Base-by-base conservation (phyloP, 2,888 invertebrate species). In the Trachelus troglodyta region DNA sequence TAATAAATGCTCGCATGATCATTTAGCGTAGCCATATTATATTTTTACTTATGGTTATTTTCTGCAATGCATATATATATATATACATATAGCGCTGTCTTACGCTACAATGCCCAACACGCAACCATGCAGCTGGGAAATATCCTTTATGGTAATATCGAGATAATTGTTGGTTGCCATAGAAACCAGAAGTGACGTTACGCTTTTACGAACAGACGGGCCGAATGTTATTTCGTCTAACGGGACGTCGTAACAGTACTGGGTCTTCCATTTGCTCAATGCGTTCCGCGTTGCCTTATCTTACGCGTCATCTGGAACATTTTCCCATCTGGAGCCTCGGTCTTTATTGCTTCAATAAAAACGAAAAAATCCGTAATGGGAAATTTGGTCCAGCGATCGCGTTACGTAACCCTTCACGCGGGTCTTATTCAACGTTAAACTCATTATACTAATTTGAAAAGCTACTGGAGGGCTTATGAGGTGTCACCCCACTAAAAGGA, bases 181-280 rank as follows among this genome's bases (percentile, higher is more conserved):
- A 1, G 71, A 34, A 31, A 30, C 71, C 71, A 34, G 31, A 31
- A 15, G 71, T 31, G 31, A 34, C 33, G 31, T 33, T 71, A 3
- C 15, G 31, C 71, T 12, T 23, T 56, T 56, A 23, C 71, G 71
- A 31, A 23, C 33, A 33, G 31, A 31, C 33, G 31, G 31, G 34
- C 71, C 33, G 71, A 71, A 71, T 23, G 71, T 71, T 71, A 71
- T 71, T 56, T 56, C 0, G 71, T 71, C 33, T 71, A 71, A 71
- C 71, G 71, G 71, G 31, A 71, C 12, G 34, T 15, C 31, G 3
- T 31, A 33, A 71, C 71, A 31, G 15, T 71, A 33, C 71, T 1
- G 15, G 4, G 6, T 31, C 33, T 12, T 71, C 71, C 71, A 6
- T 33, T 71, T 31, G 71, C 71, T 31, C 12, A 0, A 12, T 71